Percentiles rank a stretch among this genome's conserved stretches.
phyloP scores from a whole-genome alignment of 2,113 vertebrate genomes.

The Platycercus adscitus region DNA sequence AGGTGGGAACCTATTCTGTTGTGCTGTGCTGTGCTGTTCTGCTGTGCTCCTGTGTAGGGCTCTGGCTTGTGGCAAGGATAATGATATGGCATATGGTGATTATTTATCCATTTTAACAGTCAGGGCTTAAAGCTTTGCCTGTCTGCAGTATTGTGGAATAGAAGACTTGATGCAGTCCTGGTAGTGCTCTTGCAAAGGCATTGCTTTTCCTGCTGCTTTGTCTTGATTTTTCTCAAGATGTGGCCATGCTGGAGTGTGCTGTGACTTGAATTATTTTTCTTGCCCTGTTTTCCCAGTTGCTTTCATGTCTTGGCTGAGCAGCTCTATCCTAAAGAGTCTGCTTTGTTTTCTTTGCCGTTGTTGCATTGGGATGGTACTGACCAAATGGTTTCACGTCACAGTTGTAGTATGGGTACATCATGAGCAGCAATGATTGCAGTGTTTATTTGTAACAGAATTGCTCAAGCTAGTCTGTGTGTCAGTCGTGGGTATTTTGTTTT shows the following conservation, averaged over 20 bases:
- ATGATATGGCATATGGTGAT: neutral
- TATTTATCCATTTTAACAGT: neutral
- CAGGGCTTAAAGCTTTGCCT: neutral
- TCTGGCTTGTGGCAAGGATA: neutral
- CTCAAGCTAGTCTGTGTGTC: neutral
- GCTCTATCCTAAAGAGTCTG: neutral
- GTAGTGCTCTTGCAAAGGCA: neutral
- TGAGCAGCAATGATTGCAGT: neutral
- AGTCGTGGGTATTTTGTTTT: neutral
- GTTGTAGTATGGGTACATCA: accelerated
- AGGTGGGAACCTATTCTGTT: neutral
- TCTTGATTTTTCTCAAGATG: neutral
- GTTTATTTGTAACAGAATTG: neutral
- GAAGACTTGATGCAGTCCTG: neutral
- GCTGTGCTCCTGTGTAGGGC: neutral
- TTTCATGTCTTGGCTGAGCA: neutral
- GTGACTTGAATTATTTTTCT: neutral
- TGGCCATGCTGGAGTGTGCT: neutral
- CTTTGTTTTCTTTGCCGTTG: neutral
- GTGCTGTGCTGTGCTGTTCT: neutral
- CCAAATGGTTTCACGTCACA: neutral
- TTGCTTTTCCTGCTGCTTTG: neutral
- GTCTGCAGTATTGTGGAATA: neutral
- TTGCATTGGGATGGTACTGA: neutral
- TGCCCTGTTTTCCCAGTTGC: neutral